Evolutionary conservation across 2,888 invertebrate species (phyloP), one percentile per base, ranked within the genome.

Genomic region (Temnothorax rugatulus): DNA sequence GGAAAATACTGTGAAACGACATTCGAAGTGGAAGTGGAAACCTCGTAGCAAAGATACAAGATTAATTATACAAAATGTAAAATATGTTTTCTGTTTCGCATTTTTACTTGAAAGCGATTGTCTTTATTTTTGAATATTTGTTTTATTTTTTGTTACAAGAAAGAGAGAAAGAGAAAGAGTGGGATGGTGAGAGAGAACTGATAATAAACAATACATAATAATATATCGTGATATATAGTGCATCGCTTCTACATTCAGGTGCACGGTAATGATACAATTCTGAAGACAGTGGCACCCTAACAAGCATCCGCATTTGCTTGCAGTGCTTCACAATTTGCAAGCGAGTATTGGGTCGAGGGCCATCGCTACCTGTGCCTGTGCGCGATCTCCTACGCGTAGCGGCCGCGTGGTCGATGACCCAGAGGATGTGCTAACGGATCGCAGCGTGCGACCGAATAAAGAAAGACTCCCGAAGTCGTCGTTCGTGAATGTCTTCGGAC

Each of bases 361-460:
- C 44, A 59, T 59, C 69, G 77, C 69, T 77, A 77, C 68, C 54
- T 69, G 77, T 11, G 77, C 68, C 54, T 69, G 77, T 11, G 77
- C 38, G 54, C 71, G 7, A 73, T 81, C 71, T 79, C 52, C 79
- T 81, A 81, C 79, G 77, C 77, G 69, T 69, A 77, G 71, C 83
- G 83, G 79, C 71, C 86, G 82, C 77, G 76, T 91, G 91, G 91
- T 91, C 91, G 91, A 91, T 91, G 91, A 91, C 91, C 91, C 90
- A 87, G 84, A 91, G 91, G 90, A 90, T 88, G 89, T 83, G 84
- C 90, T 91, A 91, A 91, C 91, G 91, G 91, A 88, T 85, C 90
- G 88, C 69, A 84, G 54, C 69, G 69, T 69, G 74, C 84, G 86
- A 69, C 84, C 84, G 89, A 88, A 88, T 90, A 88, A 75, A 84